Conservation (phyloP, 2,888 invertebrate genomes). For the Spialia ferax region DNA sequence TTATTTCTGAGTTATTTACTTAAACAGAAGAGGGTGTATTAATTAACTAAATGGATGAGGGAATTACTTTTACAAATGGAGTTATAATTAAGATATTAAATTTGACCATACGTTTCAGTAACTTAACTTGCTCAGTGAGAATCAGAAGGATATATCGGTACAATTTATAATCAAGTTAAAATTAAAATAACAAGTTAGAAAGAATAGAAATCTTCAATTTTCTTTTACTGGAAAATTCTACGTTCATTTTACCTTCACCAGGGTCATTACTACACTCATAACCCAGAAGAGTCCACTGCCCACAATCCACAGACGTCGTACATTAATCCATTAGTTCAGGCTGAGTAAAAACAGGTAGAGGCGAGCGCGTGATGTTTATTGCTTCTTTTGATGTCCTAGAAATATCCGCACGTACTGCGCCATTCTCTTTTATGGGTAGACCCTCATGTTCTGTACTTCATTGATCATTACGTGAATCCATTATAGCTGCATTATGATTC, state of each 20-base stretch:
- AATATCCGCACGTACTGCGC: slow-evolving; percentile 37
- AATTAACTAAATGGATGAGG: too few species aligned
- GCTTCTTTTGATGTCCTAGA: slow-evolving; percentile 46
- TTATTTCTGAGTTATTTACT: neutral
- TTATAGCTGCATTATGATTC: neutral
- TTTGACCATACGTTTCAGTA: too few species aligned
- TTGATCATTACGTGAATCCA: neutral
- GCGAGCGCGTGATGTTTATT: slow-evolving; percentile 44
- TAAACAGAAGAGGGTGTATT: neutral
- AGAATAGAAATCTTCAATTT: too few species aligned
- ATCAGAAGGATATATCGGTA: too few species aligned
- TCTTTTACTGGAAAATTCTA: neutral
- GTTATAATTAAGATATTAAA: too few species aligned
- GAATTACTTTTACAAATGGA: too few species aligned
- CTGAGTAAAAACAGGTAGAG: slow-evolving; percentile 46
- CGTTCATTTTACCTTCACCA: slow-evolving; percentile 25
- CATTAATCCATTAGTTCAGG: slow-evolving; percentile 43
- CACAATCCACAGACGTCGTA: neutral
- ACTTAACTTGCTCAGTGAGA: too few species aligned
- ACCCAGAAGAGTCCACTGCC: neutral
- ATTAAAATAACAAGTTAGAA: too few species aligned
- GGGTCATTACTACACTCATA: slow-evolving; percentile 18
- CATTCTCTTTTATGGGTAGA: slow-evolving; percentile 10
- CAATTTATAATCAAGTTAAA: too few species aligned
- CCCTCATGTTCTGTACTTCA: slow-evolving; percentile 9